Evolutionary conservation across 2,113 vertebrate species (phyloP), one percentile per base, ranked within the genome.

Genomic region (Pogona vitticeps): DNA sequence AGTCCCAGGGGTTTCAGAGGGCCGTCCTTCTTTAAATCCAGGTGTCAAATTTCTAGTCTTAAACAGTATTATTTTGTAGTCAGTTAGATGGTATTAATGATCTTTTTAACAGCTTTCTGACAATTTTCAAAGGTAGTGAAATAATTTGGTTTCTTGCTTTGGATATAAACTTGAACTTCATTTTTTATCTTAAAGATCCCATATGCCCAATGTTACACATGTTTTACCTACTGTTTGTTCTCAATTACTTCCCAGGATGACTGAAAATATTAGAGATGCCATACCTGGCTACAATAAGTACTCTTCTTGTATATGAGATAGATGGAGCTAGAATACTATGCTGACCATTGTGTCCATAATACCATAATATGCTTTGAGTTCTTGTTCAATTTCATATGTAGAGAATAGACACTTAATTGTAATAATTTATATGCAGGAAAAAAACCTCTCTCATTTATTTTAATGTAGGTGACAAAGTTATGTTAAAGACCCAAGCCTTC

Each of bases 1-100:
- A 92, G 97, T 99, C 7, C 97, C 97, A 0, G 98, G 98, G 1
- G 71, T 98, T 61, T 90, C 96, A 0, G 98, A 99, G 59, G 96
- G 98, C 68, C 94, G 98, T 58, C 98, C 98, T 63, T 96, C 26
- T 56, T 92, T 99, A 20, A 86, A 36, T n/a, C 76, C 96, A 93
- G 98, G 98, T 99, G 76, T 14, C 36, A 14, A 73, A 38, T 8
- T 76, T 38, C 70, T 67, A n/a, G 0, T 0, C 12, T 18, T 1
- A 7, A 72, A 68, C 33, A 15, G 21, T 89, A 52, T 21, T n/a
- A 61, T 84, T 72, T 3, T 21, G 76, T 61, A 12, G 6, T 63
- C 40, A 12, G 0, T 23, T 88, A 36, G 52, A 65, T 7, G 1
- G 0, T 81, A 17, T 90, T 91, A 28, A 21, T 33, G 17, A 21